Conservation (phyloP, 2,113 vertebrate genomes). For the Atrichornis clamosus region DNA sequence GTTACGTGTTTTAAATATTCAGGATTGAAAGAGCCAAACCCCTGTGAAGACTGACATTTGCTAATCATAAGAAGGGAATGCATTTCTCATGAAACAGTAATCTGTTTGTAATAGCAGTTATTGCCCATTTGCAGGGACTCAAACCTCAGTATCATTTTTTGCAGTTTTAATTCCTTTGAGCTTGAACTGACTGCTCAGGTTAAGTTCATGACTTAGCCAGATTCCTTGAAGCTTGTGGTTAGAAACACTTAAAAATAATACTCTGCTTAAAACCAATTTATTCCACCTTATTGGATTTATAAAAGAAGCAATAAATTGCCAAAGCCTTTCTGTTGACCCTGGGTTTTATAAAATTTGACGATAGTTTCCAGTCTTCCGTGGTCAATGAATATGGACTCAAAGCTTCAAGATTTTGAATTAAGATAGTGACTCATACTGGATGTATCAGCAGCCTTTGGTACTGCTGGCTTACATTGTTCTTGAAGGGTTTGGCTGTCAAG, state of each 20-base stretch:
- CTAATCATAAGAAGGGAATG: background rate
- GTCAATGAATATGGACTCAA: background rate
- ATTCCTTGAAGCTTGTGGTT: slow-evolving; percentile 3
- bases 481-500: background rate
- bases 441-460: background rate
- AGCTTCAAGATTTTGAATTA: background rate
- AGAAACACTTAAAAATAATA: background rate
- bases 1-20: background rate
- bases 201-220: background rate
- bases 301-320: background rate
- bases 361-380: background rate
- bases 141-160: background rate
- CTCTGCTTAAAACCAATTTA: background rate
- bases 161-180: background rate
- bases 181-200: background rate
- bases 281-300: background rate
- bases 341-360: background rate
- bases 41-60: background rate
- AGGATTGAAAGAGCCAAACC: background rate
- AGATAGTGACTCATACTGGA: background rate
- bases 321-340: background rate
- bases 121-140: background rate
- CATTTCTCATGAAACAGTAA: background rate
- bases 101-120: background rate
- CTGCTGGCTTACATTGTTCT: background rate